Base-by-base conservation (phyloP, 2,888 invertebrate genomes). In the Gymnoscelis rufifasciata region DNA sequence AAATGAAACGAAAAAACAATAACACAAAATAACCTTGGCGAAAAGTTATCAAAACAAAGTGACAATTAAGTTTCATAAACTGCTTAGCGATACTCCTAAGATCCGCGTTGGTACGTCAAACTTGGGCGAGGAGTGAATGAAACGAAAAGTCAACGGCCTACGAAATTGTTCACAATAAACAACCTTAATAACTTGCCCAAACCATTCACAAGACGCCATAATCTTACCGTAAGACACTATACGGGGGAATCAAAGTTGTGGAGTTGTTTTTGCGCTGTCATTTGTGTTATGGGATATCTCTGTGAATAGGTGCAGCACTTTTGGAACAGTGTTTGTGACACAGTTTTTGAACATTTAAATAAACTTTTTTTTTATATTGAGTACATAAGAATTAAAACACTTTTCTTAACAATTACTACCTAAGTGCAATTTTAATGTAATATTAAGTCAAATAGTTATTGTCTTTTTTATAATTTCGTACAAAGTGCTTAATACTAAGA, bases 141-240 rank as follows among this genome's bases (percentile, higher is more conserved):
- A 78, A 74, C 64, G 68, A 68, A 71, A 72, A 80, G 78, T 79
- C 79, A 80, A 79, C 71, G 79, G 65, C 76, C 78, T 68, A 59
- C 61, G 67, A 71, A 49, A 71, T 73, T 71, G 74, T 71, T 75
- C 67, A 59, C 65, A 78, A 76, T 73, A 76, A 74, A 73, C 71
- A 72, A 68, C 62, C 71, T 69, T 75, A 74, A 78, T 78, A 81
- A 77, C 71, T 76, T 58, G 62, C 59, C 61, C 56, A 62, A 69
- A 62, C 69, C 75, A 71, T 79, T 79, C 75, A 77, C 68, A 61
- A 66, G 65, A 64, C 67, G 69, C 46, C 45, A 51, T 70, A 68
- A 72, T 74, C 71, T 70, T 67, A 42, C 38, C 40, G 38, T 45
- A 35, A 47, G 52, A 51, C 56, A 56, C 51, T 51, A 48, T 51